Conservation (phyloP, 2,797 vertebrate species). For the Trachurus trachurus region DNA sequence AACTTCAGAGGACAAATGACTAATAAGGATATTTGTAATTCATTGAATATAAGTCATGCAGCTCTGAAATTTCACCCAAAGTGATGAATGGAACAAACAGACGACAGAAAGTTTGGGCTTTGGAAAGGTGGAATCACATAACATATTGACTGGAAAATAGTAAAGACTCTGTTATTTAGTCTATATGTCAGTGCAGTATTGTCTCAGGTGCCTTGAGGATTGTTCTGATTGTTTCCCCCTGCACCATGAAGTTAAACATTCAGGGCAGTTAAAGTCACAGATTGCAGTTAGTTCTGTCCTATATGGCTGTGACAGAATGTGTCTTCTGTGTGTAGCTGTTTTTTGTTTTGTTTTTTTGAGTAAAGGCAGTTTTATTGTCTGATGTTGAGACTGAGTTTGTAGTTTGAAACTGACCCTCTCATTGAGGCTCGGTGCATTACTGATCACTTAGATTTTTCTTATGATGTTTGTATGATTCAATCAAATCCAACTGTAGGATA, state of each 20-base stretch:
- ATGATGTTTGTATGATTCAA: too few species aligned
- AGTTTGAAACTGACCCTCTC: too few species aligned
- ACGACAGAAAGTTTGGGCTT: too few species aligned
- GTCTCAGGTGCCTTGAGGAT: background rate
- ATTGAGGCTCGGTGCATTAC: too few species aligned
- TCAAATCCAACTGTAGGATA: too few species aligned
- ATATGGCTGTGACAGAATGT: background rate
- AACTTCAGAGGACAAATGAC: background rate
- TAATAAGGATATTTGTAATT: background rate
- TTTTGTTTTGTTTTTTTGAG: background rate
- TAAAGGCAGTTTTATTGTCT: background rate
- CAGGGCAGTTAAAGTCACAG: background rate
- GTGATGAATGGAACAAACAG: too few species aligned
- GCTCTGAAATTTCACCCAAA: background rate
- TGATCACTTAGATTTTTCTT: too few species aligned
- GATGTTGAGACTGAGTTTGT: background rate
- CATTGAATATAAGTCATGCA: background rate
- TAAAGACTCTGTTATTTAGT: background rate
- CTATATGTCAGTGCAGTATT: background rate
- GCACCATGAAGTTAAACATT: background rate
- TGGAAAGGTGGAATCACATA: background rate
- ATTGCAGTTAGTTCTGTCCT: background rate
- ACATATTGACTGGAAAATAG: background rate
- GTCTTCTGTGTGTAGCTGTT: background rate
- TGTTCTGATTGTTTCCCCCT: background rate